These are phyloP conservation scores for Tinamus guttatus DNA, from an alignment of 2,113 vertebrate species.

Conservation along the genomic window DNA sequence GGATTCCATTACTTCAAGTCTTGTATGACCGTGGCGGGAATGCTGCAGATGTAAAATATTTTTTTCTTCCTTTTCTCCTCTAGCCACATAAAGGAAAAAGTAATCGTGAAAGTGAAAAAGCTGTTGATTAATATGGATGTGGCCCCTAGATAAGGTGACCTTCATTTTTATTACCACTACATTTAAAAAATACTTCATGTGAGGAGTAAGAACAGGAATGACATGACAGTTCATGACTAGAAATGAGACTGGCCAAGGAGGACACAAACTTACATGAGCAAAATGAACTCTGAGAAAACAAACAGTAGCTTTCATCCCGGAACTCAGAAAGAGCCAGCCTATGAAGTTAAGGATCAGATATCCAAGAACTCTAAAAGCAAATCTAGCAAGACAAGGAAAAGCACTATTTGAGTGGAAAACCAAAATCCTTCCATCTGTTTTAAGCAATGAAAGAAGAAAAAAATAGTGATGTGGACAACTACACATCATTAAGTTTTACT, in stretches of 20 bases:
- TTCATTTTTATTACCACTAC: not conserved
- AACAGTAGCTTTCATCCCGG: not conserved
- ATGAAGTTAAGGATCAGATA: not conserved
- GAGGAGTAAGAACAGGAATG: not conserved
- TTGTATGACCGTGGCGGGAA: not conserved
- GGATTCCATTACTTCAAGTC: not conserved
- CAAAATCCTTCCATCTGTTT: not conserved
- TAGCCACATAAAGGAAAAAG: not conserved
- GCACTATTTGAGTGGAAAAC: not conserved
- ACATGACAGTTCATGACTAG: not conserved
- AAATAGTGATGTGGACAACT: not conserved
- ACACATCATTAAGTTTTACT: not conserved
- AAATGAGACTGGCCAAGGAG: not conserved
- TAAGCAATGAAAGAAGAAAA: rapidly evolving
- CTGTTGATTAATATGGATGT: not conserved
- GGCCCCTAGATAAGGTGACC: not conserved
- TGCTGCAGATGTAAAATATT: not conserved
- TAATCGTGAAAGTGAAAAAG: not conserved
- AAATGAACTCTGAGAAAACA: not conserved
- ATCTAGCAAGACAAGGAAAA: not conserved
- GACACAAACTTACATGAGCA: not conserved
- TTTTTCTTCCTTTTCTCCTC: not conserved
- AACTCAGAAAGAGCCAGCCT: not conserved
- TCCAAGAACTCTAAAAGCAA: not conserved
- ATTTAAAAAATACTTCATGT: not conserved